These are phyloP conservation scores for Carterocephalus palaemon DNA, from an alignment of 2,888 invertebrate genomes.

Conservation along the genomic window DNA sequence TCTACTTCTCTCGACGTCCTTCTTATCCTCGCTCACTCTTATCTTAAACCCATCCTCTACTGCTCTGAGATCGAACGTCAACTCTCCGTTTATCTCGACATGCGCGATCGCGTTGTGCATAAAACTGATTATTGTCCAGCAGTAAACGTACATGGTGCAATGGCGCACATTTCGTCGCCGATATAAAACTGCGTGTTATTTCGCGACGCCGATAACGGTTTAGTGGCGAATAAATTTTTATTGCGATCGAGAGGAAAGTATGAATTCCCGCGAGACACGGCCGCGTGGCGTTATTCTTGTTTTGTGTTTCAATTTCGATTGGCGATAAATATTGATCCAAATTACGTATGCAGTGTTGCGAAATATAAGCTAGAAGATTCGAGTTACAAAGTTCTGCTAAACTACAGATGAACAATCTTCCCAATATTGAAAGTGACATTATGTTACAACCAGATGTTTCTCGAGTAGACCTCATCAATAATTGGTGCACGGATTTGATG, in stretches of 20 bases:
- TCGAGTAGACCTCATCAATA: too few species aligned
- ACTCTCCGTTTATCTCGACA: conserved; percentile 26
- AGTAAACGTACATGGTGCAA: conserved; percentile 27
- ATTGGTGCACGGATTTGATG: too few species aligned
- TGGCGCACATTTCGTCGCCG: conserved; percentile 18
- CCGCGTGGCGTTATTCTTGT: too few species aligned
- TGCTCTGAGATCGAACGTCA: conserved; percentile 25
- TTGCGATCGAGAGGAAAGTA: conserved; percentile 17
- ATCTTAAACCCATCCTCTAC: conserved; percentile 1
- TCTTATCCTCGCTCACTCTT: conserved; percentile 1
- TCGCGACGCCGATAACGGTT: conserved; percentile 37
- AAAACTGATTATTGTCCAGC: conserved; percentile 20
- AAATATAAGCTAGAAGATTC: too few species aligned
- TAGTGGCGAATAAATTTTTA: conserved; percentile 40
- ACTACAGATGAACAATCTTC: too few species aligned
- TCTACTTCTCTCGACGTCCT: neutral
- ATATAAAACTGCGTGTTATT: conserved; percentile 24
- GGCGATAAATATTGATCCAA: too few species aligned
- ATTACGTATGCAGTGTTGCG: too few species aligned
- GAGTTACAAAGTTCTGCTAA: too few species aligned
- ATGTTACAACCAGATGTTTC: too few species aligned
- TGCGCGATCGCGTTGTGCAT: conserved; percentile 15
- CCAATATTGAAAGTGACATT: too few species aligned
- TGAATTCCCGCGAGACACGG: conserved; percentile 1
- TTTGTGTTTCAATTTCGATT: too few species aligned